Evolutionary conservation across 2,888 invertebrate species (phyloP).

Genomic region (Agonum fuliginosum): DNA sequence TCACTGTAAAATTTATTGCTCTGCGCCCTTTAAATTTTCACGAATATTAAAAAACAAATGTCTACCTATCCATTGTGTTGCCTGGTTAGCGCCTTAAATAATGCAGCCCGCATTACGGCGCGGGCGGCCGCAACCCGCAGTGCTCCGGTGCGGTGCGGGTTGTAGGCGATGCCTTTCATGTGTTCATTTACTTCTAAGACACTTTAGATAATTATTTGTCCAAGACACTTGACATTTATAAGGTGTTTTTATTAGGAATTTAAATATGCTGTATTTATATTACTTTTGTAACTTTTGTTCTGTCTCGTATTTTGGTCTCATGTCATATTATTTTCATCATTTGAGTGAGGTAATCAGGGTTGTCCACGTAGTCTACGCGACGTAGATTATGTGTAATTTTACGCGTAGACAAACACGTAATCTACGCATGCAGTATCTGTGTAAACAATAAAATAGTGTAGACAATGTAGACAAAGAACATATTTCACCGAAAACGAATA

Average conservation of each 20-base stretch:
- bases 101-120: constrained; percentile 24
- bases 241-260: constrained; percentile 6
- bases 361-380: too few species aligned
- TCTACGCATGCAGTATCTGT: too few species aligned
- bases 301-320: background rate
- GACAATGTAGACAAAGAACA: too few species aligned
- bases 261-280: too few species aligned
- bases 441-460: too few species aligned
- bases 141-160: background rate
- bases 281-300: too few species aligned
- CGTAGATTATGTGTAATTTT: too few species aligned
- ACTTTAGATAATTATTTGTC: constrained; percentile 47
- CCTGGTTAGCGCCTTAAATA: constrained; percentile 27
- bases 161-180: background rate
- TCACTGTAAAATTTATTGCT: constrained; percentile 54
- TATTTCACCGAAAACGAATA: too few species aligned
- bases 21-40: constrained; percentile 46
- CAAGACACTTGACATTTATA: constrained; percentile 39
- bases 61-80: constrained; percentile 21
- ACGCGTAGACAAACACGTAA: too few species aligned
- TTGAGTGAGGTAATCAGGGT: too few species aligned
- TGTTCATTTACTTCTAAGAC: constrained; percentile 25
- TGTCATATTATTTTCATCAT: too few species aligned
- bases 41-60: constrained; percentile 52
- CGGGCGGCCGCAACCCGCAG: background rate